These are phyloP conservation scores for Bombylius major DNA, from an alignment of 2,888 invertebrate genomes.

Conservation along the genomic window DNA sequence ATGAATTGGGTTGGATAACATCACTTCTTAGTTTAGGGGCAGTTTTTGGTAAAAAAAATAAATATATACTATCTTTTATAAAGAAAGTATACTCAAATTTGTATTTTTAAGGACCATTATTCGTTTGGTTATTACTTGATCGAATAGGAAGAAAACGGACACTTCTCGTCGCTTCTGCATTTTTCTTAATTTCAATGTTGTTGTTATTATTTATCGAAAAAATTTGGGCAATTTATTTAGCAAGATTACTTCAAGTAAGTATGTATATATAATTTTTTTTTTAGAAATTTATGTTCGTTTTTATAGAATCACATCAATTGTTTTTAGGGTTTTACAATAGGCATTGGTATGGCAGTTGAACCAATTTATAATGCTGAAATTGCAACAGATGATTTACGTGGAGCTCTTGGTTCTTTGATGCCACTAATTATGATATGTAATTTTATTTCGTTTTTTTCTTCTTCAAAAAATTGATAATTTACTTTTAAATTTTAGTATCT, in stretches of 20 bases:
- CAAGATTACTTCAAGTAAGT: neutral
- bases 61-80: neutral
- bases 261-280: neutral
- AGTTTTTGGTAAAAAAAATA: neutral
- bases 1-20: neutral
- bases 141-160: neutral
- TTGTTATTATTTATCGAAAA: neutral
- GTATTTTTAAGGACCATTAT: neutral
- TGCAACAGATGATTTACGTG: neutral
- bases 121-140: neutral
- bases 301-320: neutral
- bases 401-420: constrained; percentile 19
- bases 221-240: neutral
- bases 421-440: constrained; percentile 19
- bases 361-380: constrained; percentile 8
- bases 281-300: neutral
- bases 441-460: neutral
- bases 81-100: neutral
- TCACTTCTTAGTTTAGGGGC: neutral
- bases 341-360: neutral
- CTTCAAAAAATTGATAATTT: no score
- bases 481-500: neutral
- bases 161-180: no score
- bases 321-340: neutral
- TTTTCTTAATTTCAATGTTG: neutral